Evolutionary conservation across 2,888 invertebrate genomes (phyloP), one percentile per base, ranked within the genome.

Genomic region (Morpho achilles): DNA sequence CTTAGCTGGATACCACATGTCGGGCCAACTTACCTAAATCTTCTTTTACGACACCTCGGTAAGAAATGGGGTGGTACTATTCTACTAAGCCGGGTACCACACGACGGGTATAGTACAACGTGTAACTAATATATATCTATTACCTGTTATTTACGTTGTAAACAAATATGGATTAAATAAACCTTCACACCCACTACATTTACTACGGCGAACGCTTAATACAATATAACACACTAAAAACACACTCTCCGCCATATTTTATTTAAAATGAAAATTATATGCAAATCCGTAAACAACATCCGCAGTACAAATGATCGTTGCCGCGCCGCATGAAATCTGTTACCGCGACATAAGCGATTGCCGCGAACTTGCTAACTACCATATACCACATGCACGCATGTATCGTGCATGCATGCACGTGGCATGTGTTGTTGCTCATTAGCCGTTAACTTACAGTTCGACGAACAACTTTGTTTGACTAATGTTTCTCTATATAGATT

Each of bases 271-370:
- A 2, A 51, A 58, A 58, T 53, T 49, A 22, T 43, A 46, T 46
- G 42, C 40, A 45, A 50, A 50, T 45, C 8, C 40, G 46, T 51
- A 51, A 59, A 59, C 50, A 51, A 53, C 50, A 48, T 50, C 54
- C 52, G 42, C 43, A 66, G 60, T 61, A 76, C 73, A 82, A 81
- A 82, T 78, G 77, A 68, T 69, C 64, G 77, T 68, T 75, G 72
- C 76, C 78, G 79, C 79, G 84, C 76, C 68, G 73, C 79, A 75
- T 76, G 80, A 83, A 79, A 84, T 82, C 79, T 71, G 76, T 84
- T 77, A 79, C 70, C 67, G 63, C 68, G 71, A 63, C 71, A 68
- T 82, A 82, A 84, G 78, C 79, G 80, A 86, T 84, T 77, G 79
- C 77, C 62, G 73, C 73, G 67, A 80, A 81, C 76, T 80, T 74